Base-by-base conservation (phyloP, 2,797 vertebrate species). In the Coranthus polyacanthus region DNA sequence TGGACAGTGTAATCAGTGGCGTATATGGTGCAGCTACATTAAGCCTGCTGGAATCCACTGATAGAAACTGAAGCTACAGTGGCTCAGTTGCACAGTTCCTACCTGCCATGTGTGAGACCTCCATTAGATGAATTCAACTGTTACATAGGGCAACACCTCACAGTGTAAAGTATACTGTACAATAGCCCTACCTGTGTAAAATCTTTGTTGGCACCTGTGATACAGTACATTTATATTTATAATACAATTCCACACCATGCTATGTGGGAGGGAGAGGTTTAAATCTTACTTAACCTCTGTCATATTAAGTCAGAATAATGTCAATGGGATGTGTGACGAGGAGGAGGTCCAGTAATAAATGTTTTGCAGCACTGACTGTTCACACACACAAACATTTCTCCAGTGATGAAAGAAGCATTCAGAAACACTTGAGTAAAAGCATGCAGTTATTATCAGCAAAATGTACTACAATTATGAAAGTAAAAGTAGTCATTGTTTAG, bases 1-100 rank as follows among this genome's bases (percentile, higher is more conserved):
- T 63, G 46, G 58, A 49, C 12, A 46, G 58, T 58, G 21, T 49
- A 67, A 51, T 36, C 64, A 54, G 21, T 24, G 65, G 58, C 58
- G 61, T 68, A 32, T 75, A 64, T 75, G 75, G 70, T 71, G 73
- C 70, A 59, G 22, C 50, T 58, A 50, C 70, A 75, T 75, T 56
- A 59, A 62, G 47, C 41, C 39, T 58, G 37, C 58, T 53, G 70
- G 61, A 43, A 62, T 69, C 47, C 57, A 46, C 26, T 45, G 43
- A 29, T 55, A 2, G 52, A 39, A 12, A 16, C 50, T 54, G 62
- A 34, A 44, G 75, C 36, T 44, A 57, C 11, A 17, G 16, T 26
- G 18, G 13, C 16, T 39, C 51, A 24, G 0, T 4, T n/a, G 16
- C 36, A 22, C 37, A 44, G 42, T 24, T 20, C 6, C 22, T 18